Evolutionary conservation across 2,888 invertebrate genomes (phyloP).

Genomic region (Auanema freiburgensis): DNA sequence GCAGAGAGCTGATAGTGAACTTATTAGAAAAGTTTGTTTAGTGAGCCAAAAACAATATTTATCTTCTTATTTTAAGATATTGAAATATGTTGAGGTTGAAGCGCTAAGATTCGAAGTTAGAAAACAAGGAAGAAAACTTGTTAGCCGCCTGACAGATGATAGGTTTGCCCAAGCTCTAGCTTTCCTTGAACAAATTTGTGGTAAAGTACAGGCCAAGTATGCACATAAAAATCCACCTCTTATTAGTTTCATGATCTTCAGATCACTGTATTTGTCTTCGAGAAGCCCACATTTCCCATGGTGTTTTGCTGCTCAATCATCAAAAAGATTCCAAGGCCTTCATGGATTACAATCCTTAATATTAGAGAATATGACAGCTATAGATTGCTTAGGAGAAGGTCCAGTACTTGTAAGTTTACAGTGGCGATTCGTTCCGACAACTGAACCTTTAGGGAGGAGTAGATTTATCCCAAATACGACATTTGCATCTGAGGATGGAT

Average conservation of each 20-base stretch:
- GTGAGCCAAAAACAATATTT: no score
- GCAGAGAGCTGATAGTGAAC: no score
- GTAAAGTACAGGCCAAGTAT: constrained; percentile 24
- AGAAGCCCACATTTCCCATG: constrained; percentile 34
- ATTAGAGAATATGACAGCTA: constrained; percentile 38
- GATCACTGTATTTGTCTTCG: constrained; percentile 34
- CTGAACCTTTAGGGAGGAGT: constrained; percentile 1
- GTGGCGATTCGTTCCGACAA: not conserved
- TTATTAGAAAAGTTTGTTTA: no score
- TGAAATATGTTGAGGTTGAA: constrained; percentile 32
- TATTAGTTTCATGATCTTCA: constrained; percentile 6
- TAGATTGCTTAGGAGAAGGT: constrained; percentile 22
- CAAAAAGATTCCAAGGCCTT: constrained; percentile 19
- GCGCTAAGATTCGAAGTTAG: constrained; percentile 39
- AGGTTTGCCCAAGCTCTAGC: constrained; percentile 30
- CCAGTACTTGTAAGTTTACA: constrained; percentile 11
- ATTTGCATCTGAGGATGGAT: constrained; percentile 36
- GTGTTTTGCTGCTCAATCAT: constrained; percentile 27
- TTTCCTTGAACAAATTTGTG: constrained; percentile 25
- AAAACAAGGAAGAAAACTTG: constrained; percentile 27
- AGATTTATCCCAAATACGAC: not conserved
- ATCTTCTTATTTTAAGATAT: constrained; percentile 21
- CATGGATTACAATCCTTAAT: constrained; percentile 26
- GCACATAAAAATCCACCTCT: constrained; percentile 1
- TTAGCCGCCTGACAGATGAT: constrained; percentile 26